Percentiles rank a stretch among this genome's conserved stretches.
Conservation (phyloP, 2,888 invertebrate species). For the Volucella inflata region DNA sequence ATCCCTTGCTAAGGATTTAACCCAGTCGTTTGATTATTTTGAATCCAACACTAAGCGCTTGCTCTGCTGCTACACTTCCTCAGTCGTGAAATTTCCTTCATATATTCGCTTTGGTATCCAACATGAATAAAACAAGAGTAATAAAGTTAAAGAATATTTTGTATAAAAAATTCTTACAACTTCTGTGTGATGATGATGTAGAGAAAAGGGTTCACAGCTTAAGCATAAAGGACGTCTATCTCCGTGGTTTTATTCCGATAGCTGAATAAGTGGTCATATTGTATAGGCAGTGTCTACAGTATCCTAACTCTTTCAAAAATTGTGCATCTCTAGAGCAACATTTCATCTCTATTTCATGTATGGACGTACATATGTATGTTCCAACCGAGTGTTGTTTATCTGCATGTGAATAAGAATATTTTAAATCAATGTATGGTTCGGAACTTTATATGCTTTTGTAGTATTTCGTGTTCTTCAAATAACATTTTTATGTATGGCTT, state of each 20-base stretch:
- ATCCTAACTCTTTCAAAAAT: not conserved
- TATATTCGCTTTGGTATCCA: constrained; percentile 54
- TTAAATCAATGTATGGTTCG: constrained; percentile 2
- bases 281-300: constrained; percentile 21
- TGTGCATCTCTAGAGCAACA: no score
- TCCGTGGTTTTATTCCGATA: no score
- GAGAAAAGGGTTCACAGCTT: constrained; percentile 45
- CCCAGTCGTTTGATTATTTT: constrained; percentile 55
- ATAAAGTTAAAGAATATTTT: constrained; percentile 60
- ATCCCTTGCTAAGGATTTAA: constrained; percentile 56
- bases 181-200: constrained; percentile 14
- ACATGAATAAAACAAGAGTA: constrained; percentile 70
- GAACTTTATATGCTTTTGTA: constrained; percentile 26
- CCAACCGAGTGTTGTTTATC: no score
- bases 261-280: not conserved
- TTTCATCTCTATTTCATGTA: no score
- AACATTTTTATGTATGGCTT: constrained; percentile 39
- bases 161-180: constrained; percentile 40
- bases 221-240: constrained; percentile 57
- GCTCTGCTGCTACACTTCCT: constrained; percentile 38
- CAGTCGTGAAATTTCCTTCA: constrained; percentile 58
- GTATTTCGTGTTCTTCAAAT: constrained; percentile 29
- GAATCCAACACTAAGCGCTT: constrained; percentile 53
- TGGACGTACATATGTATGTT: no score
- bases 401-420: constrained; percentile 22